Evolutionary conservation across 2,113 vertebrate species (phyloP), one percentile per base, ranked within the genome.

Genomic region (Paracyprichromis sp.): DNA sequence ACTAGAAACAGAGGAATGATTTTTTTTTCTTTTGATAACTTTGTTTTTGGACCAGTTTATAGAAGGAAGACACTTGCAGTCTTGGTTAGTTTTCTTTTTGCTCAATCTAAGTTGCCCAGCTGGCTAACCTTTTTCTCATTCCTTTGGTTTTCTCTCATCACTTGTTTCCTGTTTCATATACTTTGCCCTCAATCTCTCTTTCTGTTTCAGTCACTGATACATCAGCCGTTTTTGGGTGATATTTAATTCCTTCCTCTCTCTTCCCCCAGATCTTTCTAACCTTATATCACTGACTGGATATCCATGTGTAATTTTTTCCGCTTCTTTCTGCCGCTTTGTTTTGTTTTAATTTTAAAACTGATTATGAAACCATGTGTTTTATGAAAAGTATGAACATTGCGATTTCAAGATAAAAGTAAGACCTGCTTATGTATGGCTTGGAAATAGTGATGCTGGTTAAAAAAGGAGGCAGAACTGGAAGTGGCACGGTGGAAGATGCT

Each of bases 201-300:
- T 63, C 26, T 59, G n/a, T 36, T 59, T 90, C 76, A 87, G 63
- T 88, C 81, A 84, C 50, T 84, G 86, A 90, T 78, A 36, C 63
- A 56, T 19, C 66, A 82, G 81, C 63, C 7, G 2, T 92, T 38
- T 73, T 81, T 92, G 93, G 87, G 84, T 53, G 90, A 85, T 40
- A 63, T 50, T 90, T 90, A 34, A 52, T 29, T 80, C 21, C 61
- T 83, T 85, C 83, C n/a, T 8, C 59, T 34, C 76, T 59, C 54
- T 8, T 52, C 50, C 56, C 38, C 4, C 19, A 66, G 34, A 90
- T 47, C 71, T 45, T 36, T 76, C 83, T 83, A 83, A 71, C 85
- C 87, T 73, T 63, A 40, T 86, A 24, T 19, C 84, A 81, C 56
- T 10, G 84, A 54, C 73, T 85, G 82, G 47, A 81, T 85, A 56